Base-by-base conservation (phyloP, 2,888 invertebrate genomes). In the Julus scandinavius region DNA sequence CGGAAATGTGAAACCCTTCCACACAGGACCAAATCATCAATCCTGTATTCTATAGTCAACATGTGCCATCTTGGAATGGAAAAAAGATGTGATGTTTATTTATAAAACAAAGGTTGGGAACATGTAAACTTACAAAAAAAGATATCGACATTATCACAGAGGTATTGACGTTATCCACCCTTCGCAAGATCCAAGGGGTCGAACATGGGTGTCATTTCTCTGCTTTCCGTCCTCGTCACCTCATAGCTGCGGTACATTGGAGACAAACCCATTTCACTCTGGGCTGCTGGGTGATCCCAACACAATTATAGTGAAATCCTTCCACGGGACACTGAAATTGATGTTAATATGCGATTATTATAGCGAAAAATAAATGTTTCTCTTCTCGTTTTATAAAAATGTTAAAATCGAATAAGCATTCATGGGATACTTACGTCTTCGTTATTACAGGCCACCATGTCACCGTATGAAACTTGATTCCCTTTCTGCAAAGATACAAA, bases 261-360 rank as follows among this genome's bases (percentile, higher is more conserved):
- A 98, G 98, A 92, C 99, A 99, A 93, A 97, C 99, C 99, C 99
- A 99, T 93, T 99, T 99, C 88, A 98, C 98, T 92, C 98, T 98
- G 0, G 99, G 99, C 84, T 98, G 97, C 88, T 97, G 97, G 0
- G 97, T 96, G 90, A 99, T 97, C 86, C 97, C 97, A 87, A 99
- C 99, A 92, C 99, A 99, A 7, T 97, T 97, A 93, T 99, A 99
- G 93, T 99, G 99, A 93, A 99, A 99, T 99, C 99, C 99, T 93
- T 99, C 98, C 91, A 97, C 97, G 1, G 97, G 97, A 93, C 99
- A 99, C 96, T 97, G 94, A 89, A 94, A n/a, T n/a, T n/a, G n/a
- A n/a, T n/a, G n/a, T n/a, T n/a, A n/a, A n/a, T n/a, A n/a, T n/a
- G n/a, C n/a, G n/a, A n/a, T n/a, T n/a, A n/a, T n/a, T n/a, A n/a